A percentile compares a stretch with the other conserved stretches of the same genome.
Evolutionary conservation across 2,888 invertebrate species (phyloP).

Genomic region (Noctua comes): DNA sequence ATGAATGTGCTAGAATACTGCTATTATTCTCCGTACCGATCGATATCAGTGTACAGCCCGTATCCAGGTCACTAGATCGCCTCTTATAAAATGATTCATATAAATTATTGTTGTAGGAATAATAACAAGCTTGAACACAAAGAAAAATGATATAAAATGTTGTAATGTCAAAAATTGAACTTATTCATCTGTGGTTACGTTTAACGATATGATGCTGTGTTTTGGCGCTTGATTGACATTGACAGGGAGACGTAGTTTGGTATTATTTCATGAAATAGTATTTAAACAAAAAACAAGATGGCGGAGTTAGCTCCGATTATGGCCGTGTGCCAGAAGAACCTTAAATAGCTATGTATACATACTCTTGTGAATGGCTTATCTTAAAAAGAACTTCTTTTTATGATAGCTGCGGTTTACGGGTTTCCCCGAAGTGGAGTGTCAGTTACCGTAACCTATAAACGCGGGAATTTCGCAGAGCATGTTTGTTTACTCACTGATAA

Average conservation of each 20-base stretch:
- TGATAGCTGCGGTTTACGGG: neutral
- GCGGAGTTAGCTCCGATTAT: neutral
- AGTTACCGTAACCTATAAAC: neutral
- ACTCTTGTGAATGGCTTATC: neutral
- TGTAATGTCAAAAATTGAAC: neutral
- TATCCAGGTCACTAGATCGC: slow-evolving; percentile 64
- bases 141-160: slow-evolving; percentile 16
- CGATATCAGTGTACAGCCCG: slow-evolving; percentile 59
- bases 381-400: neutral
- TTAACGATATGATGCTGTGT: neutral
- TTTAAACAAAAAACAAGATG: neutral
- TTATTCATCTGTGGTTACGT: slow-evolving; percentile 8
- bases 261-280: neutral
- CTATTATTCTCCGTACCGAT: slow-evolving; percentile 56
- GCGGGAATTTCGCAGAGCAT: neutral
- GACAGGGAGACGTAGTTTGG: neutral
- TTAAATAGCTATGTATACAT: neutral
- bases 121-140: slow-evolving; percentile 42
- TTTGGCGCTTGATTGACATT: neutral
- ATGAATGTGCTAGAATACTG: slow-evolving; percentile 52
- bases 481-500: neutral
- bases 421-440: neutral
- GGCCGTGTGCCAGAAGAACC: neutral
- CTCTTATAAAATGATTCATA: slow-evolving; percentile 56
- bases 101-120: slow-evolving; percentile 41